Base-by-base conservation (phyloP, 2,797 vertebrate species). In the Crocidura indochinensis region DNA sequence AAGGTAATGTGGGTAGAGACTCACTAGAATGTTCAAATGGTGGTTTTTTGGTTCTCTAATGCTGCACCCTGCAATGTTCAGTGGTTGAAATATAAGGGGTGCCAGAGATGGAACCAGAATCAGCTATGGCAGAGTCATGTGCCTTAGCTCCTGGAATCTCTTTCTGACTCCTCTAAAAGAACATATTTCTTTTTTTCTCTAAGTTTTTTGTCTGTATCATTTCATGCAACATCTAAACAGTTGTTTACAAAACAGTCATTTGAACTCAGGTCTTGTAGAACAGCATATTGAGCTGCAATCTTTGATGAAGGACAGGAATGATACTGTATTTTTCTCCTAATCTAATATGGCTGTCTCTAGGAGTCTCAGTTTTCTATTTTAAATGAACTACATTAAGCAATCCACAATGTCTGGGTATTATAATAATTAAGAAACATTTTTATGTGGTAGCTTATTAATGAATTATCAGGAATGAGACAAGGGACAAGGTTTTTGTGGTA, bases 371-470 rank as follows among this genome's bases (percentile, higher is more conserved):
- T 73, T 62, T 72, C 75, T 78, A 20, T 64, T 67, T 94, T 83
- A 91, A 93, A 51, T 94, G 91, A 94, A 80, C 89, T 87, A 84
- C 46, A 84, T 88, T 90, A 95, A 64, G 26, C 71, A 77, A 24
- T 92, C 83, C 77, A 76, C 80, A 69, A 69, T 86, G 80, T 53
- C 76, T 82, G 73, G 7, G 56, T 93, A 80, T 91, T 95, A 91
- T 94, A 96, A n/a, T n/a, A n/a, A n/a, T 91, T 94, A 90, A 91
- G 90, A 85, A 31, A 67, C 80, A 92, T 92, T 94, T 94, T 94
- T 93, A 93, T 90, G 60, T 84, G 62, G 53, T 69, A 53, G 62
- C 49, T 91, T 90, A 95, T 92, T 95, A 93, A 92, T 97, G 94
- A 94, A 92, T 95, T 87, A 94, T 92, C 82, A 91, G 71, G 20